Evolutionary conservation across 2,888 invertebrate genomes (phyloP).

Genomic region (Thysanoteuthis rhombus): DNA sequence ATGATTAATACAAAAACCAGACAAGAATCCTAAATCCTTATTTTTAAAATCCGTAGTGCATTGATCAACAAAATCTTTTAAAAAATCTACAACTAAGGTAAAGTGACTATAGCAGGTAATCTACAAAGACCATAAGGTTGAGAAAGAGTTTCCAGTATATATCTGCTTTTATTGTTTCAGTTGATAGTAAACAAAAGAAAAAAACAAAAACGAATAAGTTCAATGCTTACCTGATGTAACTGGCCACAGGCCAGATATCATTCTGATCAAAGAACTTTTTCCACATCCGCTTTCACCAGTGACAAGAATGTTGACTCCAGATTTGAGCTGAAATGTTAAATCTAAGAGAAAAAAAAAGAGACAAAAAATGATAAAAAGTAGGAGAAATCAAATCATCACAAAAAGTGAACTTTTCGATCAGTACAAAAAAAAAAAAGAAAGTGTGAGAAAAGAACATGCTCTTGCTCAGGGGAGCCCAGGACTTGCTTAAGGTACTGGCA

Average conservation of each 20-base stretch:
- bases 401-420: no score
- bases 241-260: slow-evolving; percentile 94
- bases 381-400: background rate
- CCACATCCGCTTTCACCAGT: slow-evolving; percentile 97
- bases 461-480: no score
- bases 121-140: no score
- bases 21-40: no score
- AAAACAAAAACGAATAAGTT: background rate
- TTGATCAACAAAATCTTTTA: no score
- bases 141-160: background rate
- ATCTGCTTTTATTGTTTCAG: background rate
- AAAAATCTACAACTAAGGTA: no score
- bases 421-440: no score
- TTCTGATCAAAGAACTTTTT: slow-evolving; percentile 88
- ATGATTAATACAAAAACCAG: no score
- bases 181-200: background rate
- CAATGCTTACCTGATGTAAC: slow-evolving; percentile 69
- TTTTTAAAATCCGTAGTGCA: no score
- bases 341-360: slow-evolving; percentile 52
- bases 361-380: background rate
- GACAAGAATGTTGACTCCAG: slow-evolving; percentile 77
- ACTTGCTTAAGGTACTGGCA: no score
- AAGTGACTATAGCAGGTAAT: no score
- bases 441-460: no score
- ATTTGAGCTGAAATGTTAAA: slow-evolving; percentile 68